Conservation (phyloP, 2,888 invertebrate genomes). For the Catocala fraxini region DNA sequence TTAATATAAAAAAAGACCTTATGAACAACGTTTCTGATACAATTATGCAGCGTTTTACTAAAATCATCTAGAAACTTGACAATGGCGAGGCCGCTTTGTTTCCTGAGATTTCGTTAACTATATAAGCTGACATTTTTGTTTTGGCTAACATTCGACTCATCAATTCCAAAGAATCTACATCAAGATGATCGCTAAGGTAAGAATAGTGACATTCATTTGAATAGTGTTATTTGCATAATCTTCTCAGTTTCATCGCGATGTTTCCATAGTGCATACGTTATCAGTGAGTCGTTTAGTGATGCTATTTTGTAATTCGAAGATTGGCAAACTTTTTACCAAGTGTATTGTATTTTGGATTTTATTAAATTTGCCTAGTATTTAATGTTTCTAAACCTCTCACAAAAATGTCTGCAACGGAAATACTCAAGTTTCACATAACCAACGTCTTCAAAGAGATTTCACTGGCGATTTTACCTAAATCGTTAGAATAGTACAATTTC, state of each 20-base stretch:
- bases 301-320: background rate
- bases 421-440: background rate
- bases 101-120: constrained; percentile 67
- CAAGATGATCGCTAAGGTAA: constrained; percentile 75
- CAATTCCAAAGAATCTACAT: constrained; percentile 54
- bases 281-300: constrained; percentile 12
- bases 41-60: constrained; percentile 61
- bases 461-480: no score
- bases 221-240: constrained; percentile 13
- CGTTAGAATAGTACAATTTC: no score
- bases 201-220: constrained; percentile 26
- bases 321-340: background rate
- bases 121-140: constrained; percentile 67
- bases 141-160: constrained; percentile 64
- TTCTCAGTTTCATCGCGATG: constrained; percentile 2
- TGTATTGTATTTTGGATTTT: background rate
- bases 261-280: constrained; percentile 4
- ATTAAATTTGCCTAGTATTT: background rate
- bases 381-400: background rate
- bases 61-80: constrained; percentile 64
- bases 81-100: constrained; percentile 67
- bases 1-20: constrained; percentile 57
- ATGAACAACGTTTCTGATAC: constrained; percentile 54
- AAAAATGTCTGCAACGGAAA: background rate
- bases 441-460: no score